Conservation (phyloP, 2,888 invertebrate genomes). For the Coenonympha glycerion region DNA sequence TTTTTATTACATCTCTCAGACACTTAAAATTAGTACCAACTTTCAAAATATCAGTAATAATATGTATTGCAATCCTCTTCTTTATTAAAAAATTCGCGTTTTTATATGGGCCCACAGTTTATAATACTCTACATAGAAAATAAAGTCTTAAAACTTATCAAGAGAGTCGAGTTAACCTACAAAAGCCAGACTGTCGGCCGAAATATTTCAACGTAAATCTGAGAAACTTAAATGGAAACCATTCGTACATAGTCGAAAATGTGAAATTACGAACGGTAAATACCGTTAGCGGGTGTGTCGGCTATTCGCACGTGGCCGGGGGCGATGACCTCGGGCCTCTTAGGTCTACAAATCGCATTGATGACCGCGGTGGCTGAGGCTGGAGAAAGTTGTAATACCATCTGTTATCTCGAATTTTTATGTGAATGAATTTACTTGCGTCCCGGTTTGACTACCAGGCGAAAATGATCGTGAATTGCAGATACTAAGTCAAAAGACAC, state of each 20-base stretch:
- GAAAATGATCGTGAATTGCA: neutral
- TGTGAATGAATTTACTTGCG: constrained; percentile 8
- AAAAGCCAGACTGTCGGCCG: constrained; percentile 1
- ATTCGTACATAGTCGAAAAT: constrained; percentile 28
- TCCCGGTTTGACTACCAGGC: no score
- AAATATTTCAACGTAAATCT: constrained; percentile 12
- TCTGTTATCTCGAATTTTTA: constrained; percentile 13
- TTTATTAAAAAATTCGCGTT: no score
- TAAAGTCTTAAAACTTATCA: neutral
- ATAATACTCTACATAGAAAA: neutral
- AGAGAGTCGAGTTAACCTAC: neutral
- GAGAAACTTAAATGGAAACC: constrained; percentile 20
- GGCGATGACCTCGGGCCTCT: constrained; percentile 52
- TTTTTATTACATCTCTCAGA: no score
- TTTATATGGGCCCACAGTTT: no score
- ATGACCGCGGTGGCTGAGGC: constrained; percentile 22
- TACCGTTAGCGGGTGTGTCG: constrained; percentile 57
- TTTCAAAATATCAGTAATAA: no score
- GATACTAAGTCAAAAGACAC: no score
- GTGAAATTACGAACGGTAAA: constrained; percentile 39
- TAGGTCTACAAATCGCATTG: constrained; percentile 29
- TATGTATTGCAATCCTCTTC: no score
- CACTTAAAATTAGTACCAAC: no score
- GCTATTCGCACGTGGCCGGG: constrained; percentile 53
- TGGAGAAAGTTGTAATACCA: constrained; percentile 24